Evolutionary conservation across 2,113 vertebrate genomes (phyloP).

Genomic region (Halcyon senegalensis): DNA sequence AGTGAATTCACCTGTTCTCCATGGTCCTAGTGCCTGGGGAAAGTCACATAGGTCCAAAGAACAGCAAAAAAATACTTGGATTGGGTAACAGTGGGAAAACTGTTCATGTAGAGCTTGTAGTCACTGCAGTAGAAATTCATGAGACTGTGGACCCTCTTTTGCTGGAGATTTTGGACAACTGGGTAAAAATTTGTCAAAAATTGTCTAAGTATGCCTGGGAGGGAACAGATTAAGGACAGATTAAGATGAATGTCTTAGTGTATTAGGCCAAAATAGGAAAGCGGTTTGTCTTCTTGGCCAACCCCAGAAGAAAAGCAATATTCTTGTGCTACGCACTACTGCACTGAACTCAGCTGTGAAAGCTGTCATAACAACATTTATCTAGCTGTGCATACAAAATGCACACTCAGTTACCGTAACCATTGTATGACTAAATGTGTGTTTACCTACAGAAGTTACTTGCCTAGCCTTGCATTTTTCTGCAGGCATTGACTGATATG

Average conservation of each 20-base stretch:
- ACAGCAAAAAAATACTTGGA: not conserved
- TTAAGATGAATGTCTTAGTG: not conserved
- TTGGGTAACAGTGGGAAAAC: not conserved
- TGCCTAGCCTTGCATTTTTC: conserved; percentile 4
- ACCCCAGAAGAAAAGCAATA: not conserved
- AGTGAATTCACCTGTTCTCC: not conserved
- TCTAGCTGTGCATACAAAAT: conserved; percentile 17
- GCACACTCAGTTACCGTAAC: not conserved
- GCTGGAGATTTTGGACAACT: not conserved
- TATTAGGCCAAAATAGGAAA: not conserved
- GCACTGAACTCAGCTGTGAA: conserved; percentile 3
- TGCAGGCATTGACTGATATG: conserved; percentile 47
- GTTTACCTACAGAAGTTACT: conserved; percentile 36
- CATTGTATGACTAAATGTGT: not conserved
- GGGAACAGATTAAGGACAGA: not conserved
- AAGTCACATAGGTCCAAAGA: not conserved
- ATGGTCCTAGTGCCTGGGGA: too few relatives aligned
- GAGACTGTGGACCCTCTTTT: not conserved
- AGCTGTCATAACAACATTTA: conserved; percentile 15
- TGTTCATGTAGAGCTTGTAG: not conserved
- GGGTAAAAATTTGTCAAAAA: not conserved
- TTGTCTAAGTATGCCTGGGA: not conserved
- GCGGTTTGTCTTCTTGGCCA: not conserved
- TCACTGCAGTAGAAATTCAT: not conserved
- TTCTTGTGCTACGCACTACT: not conserved